Evolutionary conservation across 30 jellyfish, hydroid and myxozoan species (phyloP).

Genomic region (Phacellophora camtschatica): DNA sequence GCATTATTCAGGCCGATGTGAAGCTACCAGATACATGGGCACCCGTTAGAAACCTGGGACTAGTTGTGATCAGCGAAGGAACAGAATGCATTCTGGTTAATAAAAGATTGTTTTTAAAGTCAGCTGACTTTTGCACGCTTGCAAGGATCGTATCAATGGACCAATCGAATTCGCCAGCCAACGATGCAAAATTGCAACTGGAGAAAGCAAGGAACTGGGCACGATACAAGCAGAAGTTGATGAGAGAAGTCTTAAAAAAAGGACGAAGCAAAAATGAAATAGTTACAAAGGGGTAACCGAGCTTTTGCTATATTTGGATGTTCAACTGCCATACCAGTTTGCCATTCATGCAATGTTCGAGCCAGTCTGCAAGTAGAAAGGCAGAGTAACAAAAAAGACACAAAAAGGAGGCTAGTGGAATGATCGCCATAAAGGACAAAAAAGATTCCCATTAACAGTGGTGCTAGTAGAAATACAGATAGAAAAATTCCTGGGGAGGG

Average conservation of each 20-base stretch:
- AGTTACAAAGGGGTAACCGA: constrained; percentile 4
- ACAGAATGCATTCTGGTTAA: constrained; percentile 64
- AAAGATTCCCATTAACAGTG: too few species aligned
- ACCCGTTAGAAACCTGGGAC: background rate
- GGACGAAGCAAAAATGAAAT: background rate
- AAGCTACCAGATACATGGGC: background rate
- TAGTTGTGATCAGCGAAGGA: constrained; percentile 60
- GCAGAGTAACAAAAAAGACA: too few species aligned
- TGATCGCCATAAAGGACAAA: too few species aligned
- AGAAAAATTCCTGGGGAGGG: too few species aligned
- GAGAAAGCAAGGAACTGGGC: constrained; percentile 58
- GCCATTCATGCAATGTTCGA: too few species aligned
- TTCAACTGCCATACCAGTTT: too few species aligned
- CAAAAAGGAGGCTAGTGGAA: too few species aligned
- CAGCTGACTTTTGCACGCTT: constrained; percentile 67
- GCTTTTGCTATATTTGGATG: too few species aligned
- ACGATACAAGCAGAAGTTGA: constrained; percentile 18
- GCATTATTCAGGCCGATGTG: constrained; percentile 1
- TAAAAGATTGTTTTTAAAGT: constrained; percentile 38
- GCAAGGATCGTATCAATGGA: constrained; percentile 50
- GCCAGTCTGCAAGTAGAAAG: too few species aligned
- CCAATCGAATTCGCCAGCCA: constrained; percentile 27
- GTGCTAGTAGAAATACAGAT: too few species aligned
- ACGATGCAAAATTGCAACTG: constrained; percentile 45
- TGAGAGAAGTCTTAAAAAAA: constrained; percentile 10